Percentiles rank a stretch among this genome's conserved stretches.
Conservation (phyloP, 2,113 vertebrate species). For the Mola mola region DNA sequence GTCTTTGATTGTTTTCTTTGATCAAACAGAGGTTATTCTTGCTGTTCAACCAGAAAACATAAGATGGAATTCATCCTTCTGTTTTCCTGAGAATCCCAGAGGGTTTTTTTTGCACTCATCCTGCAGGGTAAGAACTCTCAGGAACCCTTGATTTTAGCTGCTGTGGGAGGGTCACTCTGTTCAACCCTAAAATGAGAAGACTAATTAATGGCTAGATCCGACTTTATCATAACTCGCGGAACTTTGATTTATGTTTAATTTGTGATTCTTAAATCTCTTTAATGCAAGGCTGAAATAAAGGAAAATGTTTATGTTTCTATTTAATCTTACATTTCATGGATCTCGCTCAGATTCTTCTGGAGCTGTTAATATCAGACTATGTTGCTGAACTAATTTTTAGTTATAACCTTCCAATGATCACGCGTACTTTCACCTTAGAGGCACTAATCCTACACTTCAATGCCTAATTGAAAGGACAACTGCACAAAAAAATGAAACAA, state of each 20-base stretch:
- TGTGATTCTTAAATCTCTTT: conserved; percentile 2
- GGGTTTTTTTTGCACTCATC: conserved; percentile 33
- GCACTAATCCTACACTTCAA: too few species aligned
- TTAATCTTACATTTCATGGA: too few species aligned
- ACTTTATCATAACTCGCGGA: conserved; percentile 10
- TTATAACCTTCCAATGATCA: not conserved
- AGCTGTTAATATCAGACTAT: not conserved
- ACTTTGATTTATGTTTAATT: conserved; percentile 1
- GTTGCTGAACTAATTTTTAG: not conserved
- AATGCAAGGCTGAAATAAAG: not conserved
- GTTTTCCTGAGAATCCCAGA: conserved; percentile 29
- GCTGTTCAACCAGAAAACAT: conserved; percentile 37
- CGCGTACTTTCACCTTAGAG: too few species aligned
- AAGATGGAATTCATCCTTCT: conserved; percentile 26
- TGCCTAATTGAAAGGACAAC: conserved; percentile 39
- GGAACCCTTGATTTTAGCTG: conserved; percentile 20
- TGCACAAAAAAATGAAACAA: conserved; percentile 40
- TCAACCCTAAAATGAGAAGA: not conserved
- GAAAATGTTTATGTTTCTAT: too few species aligned
- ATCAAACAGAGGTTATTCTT: conserved; percentile 25
- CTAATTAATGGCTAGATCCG: not conserved
- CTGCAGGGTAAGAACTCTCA: conserved; percentile 42
- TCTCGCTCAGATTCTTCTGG: too few species aligned
- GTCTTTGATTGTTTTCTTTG: conserved; percentile 16
- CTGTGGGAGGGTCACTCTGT: conserved; percentile 9